Conservation (phyloP, 2,888 invertebrate genomes). For the Galeopsomyia nigrocyanea region DNA sequence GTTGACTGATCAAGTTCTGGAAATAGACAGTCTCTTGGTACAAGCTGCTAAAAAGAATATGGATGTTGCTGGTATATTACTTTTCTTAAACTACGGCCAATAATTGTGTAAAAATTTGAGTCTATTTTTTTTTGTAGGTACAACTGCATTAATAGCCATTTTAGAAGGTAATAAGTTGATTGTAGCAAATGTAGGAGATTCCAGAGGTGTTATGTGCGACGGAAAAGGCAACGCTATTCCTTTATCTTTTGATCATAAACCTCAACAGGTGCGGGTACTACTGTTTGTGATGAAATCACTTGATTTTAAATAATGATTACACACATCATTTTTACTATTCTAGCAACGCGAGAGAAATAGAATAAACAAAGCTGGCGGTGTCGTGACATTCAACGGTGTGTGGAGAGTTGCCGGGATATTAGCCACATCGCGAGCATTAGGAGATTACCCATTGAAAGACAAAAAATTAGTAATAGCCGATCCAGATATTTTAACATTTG, state of each 20-base stretch:
- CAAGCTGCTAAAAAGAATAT: slow-evolving; percentile 84
- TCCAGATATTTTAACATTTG: slow-evolving; percentile 94
- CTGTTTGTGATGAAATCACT: no score
- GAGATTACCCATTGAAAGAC: slow-evolving; percentile 95
- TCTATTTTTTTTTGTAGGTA: slow-evolving; percentile 73
- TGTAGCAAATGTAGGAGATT: slow-evolving; percentile 97
- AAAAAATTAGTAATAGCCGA: slow-evolving; percentile 94
- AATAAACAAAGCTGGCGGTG: slow-evolving; percentile 95
- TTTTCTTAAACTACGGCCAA: no score
- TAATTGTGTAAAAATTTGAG: slow-evolving; percentile 17
- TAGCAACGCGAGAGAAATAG: slow-evolving; percentile 90
- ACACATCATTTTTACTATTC: slow-evolving; percentile 43
- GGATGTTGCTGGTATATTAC: slow-evolving; percentile 72
- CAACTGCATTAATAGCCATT: slow-evolving; percentile 92
- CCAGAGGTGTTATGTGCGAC: slow-evolving; percentile 96
- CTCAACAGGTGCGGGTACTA: slow-evolving; percentile 84
- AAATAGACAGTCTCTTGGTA: slow-evolving; percentile 85
- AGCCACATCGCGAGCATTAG: slow-evolving; percentile 94
- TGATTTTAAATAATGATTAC: neutral
- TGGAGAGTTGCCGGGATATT: slow-evolving; percentile 97
- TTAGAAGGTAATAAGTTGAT: slow-evolving; percentile 85
- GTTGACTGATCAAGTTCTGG: slow-evolving; percentile 88
- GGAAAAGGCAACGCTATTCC: slow-evolving; percentile 90
- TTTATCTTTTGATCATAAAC: slow-evolving; percentile 96
- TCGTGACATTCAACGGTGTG: slow-evolving; percentile 94